These are phyloP conservation scores for Dysmachus trigonus DNA, from an alignment of 2,888 invertebrate species.

Conservation along the genomic window DNA sequence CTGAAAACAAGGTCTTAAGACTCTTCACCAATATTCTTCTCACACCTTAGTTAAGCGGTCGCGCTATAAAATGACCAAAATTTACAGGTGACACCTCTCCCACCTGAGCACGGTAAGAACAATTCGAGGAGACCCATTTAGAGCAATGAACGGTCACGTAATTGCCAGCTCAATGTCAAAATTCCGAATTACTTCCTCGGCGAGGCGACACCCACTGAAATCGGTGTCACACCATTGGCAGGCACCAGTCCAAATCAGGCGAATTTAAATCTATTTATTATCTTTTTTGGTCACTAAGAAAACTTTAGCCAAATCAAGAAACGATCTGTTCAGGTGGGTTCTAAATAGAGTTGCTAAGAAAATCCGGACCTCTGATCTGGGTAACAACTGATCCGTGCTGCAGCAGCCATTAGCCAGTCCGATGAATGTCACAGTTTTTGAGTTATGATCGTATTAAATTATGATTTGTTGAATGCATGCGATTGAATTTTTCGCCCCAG, in stretches of 20 bases:
- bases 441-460: background rate
- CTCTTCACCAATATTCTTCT: background rate
- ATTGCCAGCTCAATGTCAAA: background rate
- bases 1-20: background rate
- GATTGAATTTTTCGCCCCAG: background rate
- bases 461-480: constrained; percentile 1
- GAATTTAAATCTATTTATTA: background rate
- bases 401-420: background rate
- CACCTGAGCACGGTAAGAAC: background rate
- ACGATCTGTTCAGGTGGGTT: background rate
- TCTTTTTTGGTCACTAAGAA: background rate
- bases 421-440: background rate
- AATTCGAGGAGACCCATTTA: background rate
- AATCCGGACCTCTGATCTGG: background rate
- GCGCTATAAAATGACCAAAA: background rate
- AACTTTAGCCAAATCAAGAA: background rate
- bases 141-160: background rate
- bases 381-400: background rate
- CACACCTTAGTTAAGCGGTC: background rate
- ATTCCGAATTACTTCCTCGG: background rate
- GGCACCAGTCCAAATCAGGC: background rate
- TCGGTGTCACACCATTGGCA: background rate
- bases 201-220: background rate
- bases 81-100: background rate
- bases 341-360: background rate